These are phyloP conservation scores for Drosophila repleta DNA, from an alignment of 1,140 invertebrate species.

Conservation along the genomic window DNA sequence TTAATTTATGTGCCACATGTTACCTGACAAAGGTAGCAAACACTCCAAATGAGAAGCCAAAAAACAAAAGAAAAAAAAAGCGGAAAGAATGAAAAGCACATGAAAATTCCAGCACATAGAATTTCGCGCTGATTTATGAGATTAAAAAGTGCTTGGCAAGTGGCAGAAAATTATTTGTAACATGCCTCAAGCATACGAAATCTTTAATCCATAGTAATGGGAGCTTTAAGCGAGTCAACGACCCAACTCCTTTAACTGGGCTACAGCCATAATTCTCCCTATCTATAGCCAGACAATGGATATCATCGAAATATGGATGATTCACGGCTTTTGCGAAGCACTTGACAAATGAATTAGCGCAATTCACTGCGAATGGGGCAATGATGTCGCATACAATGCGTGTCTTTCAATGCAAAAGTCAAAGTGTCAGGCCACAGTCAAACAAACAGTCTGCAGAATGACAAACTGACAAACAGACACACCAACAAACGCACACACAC, in stretches of 20 bases:
- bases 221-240: conserved; percentile 30
- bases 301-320: conserved; percentile 49
- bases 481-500: conserved; percentile 44
- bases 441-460: conserved; percentile 65
- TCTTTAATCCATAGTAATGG: background rate
- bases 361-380: conserved; percentile 51
- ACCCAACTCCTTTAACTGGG: conserved; percentile 16
- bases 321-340: conserved; percentile 52
- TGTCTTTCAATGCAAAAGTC: conserved; percentile 73
- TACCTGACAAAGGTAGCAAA: conserved; percentile 62
- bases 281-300: conserved; percentile 30
- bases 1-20: conserved; percentile 78
- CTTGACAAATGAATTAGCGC: conserved; percentile 80
- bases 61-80: conserved; percentile 36
- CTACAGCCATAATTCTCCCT: conserved; percentile 19
- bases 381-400: conserved; percentile 66
- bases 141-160: conserved; percentile 17
- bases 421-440: conserved; percentile 78
- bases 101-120: conserved; percentile 58
- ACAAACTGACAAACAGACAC: conserved; percentile 35
- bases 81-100: conserved; percentile 28
- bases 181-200: background rate
- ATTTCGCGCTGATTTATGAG: conserved; percentile 78
- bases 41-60: conserved; percentile 37
- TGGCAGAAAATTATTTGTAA: conserved; percentile 14